Percentiles rank a stretch among this genome's conserved stretches.
phyloP scores from a whole-genome alignment of 2,888 invertebrate species.

The Hydriomena furcata region DNA sequence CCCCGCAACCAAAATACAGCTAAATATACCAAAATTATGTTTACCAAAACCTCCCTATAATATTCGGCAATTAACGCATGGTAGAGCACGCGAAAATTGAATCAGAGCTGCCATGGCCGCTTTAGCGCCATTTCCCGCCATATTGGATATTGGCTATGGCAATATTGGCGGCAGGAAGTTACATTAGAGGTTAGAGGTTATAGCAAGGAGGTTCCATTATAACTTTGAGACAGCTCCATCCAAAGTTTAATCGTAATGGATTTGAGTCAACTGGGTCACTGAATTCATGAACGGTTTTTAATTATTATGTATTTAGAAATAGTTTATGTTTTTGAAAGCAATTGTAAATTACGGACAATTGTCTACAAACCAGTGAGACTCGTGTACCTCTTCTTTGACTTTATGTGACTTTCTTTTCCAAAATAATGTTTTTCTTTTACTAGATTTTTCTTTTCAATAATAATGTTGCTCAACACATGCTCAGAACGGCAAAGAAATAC shows the following conservation, averaged over 20 bases:
- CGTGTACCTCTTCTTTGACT: too few relatives aligned
- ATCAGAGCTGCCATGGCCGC: constrained; percentile 25
- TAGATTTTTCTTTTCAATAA: too few relatives aligned
- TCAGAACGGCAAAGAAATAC: too few relatives aligned
- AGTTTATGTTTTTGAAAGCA: too few relatives aligned
- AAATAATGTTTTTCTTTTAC: too few relatives aligned
- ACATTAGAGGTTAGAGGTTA: constrained; percentile 8
- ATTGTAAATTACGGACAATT: too few relatives aligned
- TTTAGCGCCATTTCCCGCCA: constrained; percentile 41
- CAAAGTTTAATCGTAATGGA: constrained; percentile 11
- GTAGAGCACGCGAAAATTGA: constrained; percentile 37
- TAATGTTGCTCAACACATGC: too few relatives aligned
- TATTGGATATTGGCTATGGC: constrained; percentile 23
- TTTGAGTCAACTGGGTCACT: background rate
- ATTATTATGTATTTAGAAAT: too few relatives aligned
- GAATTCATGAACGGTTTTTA: background rate
- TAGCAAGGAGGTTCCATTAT: constrained; percentile 16
- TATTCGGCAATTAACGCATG: constrained; percentile 14
- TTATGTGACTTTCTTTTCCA: too few relatives aligned
- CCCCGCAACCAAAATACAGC: background rate
- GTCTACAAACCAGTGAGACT: too few relatives aligned
- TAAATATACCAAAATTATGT: constrained; percentile 10
- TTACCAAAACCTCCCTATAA: constrained; percentile 11
- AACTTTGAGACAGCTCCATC: constrained; percentile 14
- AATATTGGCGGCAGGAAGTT: constrained; percentile 26